Percentiles rank a stretch among this genome's conserved stretches.
Evolutionary conservation across 2,113 vertebrate species (phyloP).

Genomic region (Crotalus horridus): DNA sequence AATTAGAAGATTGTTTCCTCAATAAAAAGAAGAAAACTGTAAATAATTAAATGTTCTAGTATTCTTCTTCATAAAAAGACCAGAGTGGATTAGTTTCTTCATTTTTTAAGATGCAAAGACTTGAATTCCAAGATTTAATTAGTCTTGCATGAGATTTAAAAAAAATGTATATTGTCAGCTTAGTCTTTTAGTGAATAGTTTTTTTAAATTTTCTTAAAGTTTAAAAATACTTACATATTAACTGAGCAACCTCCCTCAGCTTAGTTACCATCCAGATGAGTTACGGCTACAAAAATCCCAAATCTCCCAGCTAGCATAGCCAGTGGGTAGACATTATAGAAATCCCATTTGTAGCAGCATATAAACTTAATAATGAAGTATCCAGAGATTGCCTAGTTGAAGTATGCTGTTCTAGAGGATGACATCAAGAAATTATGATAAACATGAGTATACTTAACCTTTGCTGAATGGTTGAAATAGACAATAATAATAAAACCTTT

Average conservation of each 20-base stretch:
- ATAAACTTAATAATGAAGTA: neutral
- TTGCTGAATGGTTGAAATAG: neutral
- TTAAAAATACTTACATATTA: neutral
- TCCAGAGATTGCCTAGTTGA: neutral
- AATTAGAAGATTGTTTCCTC: constrained; percentile 32
- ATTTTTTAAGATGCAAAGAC: neutral
- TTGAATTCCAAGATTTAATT: neutral
- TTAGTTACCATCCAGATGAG: neutral
- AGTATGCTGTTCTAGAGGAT: neutral
- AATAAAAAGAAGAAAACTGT: constrained; percentile 30
- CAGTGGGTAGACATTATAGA: neutral
- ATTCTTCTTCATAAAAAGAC: neutral
- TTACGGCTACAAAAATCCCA: neutral
- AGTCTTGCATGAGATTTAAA: neutral
- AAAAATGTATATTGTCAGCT: neutral
- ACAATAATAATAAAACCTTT: neutral
- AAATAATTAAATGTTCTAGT: constrained; percentile 36
- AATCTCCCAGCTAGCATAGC: neutral
- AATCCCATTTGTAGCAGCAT: neutral
- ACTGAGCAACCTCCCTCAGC: neutral
- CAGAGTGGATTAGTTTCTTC: neutral
- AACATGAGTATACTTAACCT: neutral
- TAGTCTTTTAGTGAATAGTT: neutral
- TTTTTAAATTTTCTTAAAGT: neutral
- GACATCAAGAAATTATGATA: neutral